These are phyloP conservation scores for Diarsia brunnea DNA, from an alignment of 2,888 invertebrate species.

Conservation along the genomic window DNA sequence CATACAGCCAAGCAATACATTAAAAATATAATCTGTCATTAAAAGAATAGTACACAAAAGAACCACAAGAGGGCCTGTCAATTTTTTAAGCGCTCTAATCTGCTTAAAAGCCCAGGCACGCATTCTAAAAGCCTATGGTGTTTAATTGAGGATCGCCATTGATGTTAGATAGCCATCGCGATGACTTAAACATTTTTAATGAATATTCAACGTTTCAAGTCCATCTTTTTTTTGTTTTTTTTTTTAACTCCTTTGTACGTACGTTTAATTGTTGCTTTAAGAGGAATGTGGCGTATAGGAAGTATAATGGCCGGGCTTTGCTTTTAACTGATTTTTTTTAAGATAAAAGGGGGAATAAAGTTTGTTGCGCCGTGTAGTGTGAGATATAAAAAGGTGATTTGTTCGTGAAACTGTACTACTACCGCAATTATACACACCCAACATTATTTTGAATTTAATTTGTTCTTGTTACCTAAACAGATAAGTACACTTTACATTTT, in stretches of 20 bases:
- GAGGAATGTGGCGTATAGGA: conserved; percentile 65
- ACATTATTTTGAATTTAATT: background rate
- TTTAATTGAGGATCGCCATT: conserved; percentile 81
- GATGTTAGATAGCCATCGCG: conserved; percentile 79
- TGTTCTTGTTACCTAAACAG: background rate
- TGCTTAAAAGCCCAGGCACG: conserved; percentile 77
- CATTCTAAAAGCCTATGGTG: conserved; percentile 77
- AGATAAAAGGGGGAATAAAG: conserved; percentile 54
- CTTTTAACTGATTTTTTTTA: conserved; percentile 62
- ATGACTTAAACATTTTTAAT: conserved; percentile 86
- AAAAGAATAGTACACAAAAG: conserved; percentile 69
- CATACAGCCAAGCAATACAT: conserved; percentile 44
- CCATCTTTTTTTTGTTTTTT: conserved; percentile 63
- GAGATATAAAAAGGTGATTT: conserved; percentile 19
- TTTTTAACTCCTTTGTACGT: conserved; percentile 66
- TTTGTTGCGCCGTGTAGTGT: conserved; percentile 40
- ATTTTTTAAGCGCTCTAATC: conserved; percentile 77
- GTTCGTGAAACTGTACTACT: conserved; percentile 45
- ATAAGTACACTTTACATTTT: background rate
- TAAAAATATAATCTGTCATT: conserved; percentile 64
- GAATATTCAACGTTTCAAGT: conserved; percentile 78
- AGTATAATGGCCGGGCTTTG: conserved; percentile 59
- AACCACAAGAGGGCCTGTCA: conserved; percentile 77
- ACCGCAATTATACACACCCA: conserved; percentile 8
- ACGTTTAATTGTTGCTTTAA: conserved; percentile 70